Conservation (phyloP, 2,797 vertebrate species). For the Amblyraja radiata region DNA sequence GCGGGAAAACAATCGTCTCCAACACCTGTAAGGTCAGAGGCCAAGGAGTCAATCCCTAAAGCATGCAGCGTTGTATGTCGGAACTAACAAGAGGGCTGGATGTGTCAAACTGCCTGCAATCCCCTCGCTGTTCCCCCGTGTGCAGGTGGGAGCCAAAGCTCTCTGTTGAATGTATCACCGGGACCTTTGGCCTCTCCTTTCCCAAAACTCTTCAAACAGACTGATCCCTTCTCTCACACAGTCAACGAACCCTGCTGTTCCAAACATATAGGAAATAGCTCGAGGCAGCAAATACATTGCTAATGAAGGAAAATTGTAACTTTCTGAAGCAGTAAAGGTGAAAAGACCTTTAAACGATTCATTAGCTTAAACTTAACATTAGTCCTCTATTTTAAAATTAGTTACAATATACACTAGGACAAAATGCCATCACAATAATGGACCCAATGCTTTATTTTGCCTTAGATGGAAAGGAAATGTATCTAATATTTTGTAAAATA, state of each 20-base stretch:
- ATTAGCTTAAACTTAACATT: not conserved
- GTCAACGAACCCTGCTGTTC: not conserved
- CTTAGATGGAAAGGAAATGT: not conserved
- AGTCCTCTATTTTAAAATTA: not conserved
- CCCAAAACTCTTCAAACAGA: not conserved
- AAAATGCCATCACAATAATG: not conserved
- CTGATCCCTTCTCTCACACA: constrained; percentile 7
- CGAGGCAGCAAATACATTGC: not conserved
- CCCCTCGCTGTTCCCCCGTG: not conserved
- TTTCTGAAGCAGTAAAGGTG: not conserved
- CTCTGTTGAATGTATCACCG: not conserved
- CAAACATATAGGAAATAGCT: not conserved
- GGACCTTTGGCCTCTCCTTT: not conserved
- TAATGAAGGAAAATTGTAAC: not conserved
- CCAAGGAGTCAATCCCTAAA: constrained; percentile 9
- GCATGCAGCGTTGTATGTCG: not conserved
- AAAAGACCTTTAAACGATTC: not conserved
- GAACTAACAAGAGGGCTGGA: not conserved
- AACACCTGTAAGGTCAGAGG: constrained; percentile 36
- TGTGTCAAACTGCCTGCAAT: not conserved
- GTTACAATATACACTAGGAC: not conserved
- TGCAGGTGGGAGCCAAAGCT: constrained; percentile 2
- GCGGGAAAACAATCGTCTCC: constrained; percentile 21
- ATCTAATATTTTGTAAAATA: not conserved
- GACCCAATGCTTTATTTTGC: not conserved